Percentiles rank a stretch among this genome's conserved stretches.
phyloP scores from a whole-genome alignment of 2,888 invertebrate genomes.

The Tachina lurida region DNA sequence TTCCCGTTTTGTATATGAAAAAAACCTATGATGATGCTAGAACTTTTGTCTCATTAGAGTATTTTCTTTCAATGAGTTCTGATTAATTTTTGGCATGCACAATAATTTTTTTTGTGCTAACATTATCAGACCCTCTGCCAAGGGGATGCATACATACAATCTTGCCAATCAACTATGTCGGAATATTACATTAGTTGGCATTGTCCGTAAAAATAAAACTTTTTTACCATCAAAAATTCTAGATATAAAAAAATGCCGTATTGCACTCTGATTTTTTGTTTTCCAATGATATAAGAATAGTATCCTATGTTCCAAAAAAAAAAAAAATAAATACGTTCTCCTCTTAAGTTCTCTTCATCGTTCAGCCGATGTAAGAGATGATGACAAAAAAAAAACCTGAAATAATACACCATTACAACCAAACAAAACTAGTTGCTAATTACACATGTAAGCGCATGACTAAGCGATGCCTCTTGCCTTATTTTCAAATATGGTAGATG shows the following conservation, averaged over 20 bases:
- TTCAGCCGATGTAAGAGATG: background rate
- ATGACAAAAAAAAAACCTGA: constrained; percentile 4
- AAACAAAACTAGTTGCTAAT: constrained; percentile 4
- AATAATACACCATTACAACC: constrained; percentile 1
- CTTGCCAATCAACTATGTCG: too few species aligned
- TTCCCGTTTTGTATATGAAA: constrained; percentile 20
- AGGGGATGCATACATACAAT: too few species aligned
- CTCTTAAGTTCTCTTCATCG: background rate
- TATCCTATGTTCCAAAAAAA: background rate
- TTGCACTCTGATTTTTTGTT: too few species aligned
- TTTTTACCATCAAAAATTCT: too few species aligned
- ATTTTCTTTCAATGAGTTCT: background rate
- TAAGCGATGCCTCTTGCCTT: background rate
- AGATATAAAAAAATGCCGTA: too few species aligned
- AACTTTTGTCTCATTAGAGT: background rate
- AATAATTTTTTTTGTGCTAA: too few species aligned
- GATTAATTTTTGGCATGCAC: too few species aligned
- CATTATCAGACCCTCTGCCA: too few species aligned
- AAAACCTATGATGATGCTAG: background rate
- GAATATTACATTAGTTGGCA: too few species aligned
- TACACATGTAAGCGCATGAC: constrained; percentile 3
- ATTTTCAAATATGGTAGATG: constrained; percentile 13
- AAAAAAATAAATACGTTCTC: background rate
- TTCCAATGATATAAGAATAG: too few species aligned
- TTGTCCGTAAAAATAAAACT: too few species aligned